These are phyloP conservation scores for Microcebus jonahi DNA, from an alignment of 2,113 vertebrate genomes.

Conservation along the genomic window DNA sequence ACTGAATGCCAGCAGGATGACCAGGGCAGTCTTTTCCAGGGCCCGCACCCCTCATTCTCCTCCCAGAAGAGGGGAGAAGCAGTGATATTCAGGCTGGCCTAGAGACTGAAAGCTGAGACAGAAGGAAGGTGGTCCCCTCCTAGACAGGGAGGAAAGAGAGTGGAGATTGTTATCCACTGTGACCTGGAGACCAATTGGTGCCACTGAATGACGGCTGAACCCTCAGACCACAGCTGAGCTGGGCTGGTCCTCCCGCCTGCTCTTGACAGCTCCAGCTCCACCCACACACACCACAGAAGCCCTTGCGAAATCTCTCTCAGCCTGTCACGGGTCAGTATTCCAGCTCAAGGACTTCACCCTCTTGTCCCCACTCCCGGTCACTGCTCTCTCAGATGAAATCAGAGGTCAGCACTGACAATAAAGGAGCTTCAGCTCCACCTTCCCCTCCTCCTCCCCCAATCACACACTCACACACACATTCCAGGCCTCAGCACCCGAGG, in stretches of 20 bases:
- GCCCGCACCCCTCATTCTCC: not conserved
- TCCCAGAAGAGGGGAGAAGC: not conserved
- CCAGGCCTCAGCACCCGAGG: not conserved
- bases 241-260: not conserved
- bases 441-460: not conserved
- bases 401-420: constrained; percentile 59
- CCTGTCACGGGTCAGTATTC: constrained; percentile 71
- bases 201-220: not conserved
- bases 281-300: constrained; percentile 36
- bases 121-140: not conserved
- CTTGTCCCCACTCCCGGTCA: constrained; percentile 62
- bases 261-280: not conserved
- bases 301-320: constrained; percentile 73
- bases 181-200: not conserved
- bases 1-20: not conserved
- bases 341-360: constrained; percentile 79
- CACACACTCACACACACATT: not conserved
- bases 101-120: not conserved
- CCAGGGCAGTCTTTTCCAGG: not conserved
- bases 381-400: constrained; percentile 57
- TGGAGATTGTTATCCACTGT: not conserved
- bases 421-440: constrained; percentile 10
- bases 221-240: not conserved
- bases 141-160: not conserved
- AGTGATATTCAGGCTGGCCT: not conserved